These are phyloP conservation scores for Amblyopsis rosae DNA, from an alignment of 2,113 vertebrate species.

Conservation along the genomic window DNA sequence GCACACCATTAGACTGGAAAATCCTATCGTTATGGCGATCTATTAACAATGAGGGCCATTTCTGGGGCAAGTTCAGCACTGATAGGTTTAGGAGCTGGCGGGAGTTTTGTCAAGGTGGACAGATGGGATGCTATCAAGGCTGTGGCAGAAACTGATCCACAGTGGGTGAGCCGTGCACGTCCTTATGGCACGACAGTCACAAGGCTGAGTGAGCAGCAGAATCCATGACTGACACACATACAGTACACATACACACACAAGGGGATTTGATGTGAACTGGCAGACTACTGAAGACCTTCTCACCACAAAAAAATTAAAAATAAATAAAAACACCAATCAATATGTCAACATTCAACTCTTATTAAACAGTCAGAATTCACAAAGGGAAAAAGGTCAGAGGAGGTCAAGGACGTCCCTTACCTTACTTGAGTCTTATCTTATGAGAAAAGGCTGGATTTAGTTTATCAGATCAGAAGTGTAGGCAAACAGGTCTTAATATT, in stretches of 20 bases:
- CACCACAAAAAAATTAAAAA: constrained; percentile 25
- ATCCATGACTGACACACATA: not conserved
- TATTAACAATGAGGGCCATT: not conserved
- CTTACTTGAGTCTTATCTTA: not conserved
- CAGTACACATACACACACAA: not conserved
- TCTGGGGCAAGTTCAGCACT: not conserved
- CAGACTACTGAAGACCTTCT: constrained; percentile 35
- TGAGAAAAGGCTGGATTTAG: constrained; percentile 1
- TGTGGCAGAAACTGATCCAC: not conserved
- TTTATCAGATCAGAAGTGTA: not conserved
- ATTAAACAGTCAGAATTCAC: not conserved
- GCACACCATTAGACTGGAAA: not conserved
- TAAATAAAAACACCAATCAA: not conserved
- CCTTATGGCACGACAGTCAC: constrained; percentile 3
- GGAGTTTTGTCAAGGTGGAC: not conserved
- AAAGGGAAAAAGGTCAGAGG: not conserved
- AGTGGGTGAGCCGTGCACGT: not conserved
- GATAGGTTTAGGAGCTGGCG: not conserved
- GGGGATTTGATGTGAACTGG: constrained; percentile 36
- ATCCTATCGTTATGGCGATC: not conserved
- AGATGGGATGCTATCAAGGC: not conserved
- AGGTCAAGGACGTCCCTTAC: not conserved
- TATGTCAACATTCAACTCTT: not conserved
- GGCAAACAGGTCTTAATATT: not conserved
- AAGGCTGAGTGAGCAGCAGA: not conserved